phyloP scores from a whole-genome alignment of 2,797 vertebrate species.

The Sternarchorhynchus goeldii region DNA sequence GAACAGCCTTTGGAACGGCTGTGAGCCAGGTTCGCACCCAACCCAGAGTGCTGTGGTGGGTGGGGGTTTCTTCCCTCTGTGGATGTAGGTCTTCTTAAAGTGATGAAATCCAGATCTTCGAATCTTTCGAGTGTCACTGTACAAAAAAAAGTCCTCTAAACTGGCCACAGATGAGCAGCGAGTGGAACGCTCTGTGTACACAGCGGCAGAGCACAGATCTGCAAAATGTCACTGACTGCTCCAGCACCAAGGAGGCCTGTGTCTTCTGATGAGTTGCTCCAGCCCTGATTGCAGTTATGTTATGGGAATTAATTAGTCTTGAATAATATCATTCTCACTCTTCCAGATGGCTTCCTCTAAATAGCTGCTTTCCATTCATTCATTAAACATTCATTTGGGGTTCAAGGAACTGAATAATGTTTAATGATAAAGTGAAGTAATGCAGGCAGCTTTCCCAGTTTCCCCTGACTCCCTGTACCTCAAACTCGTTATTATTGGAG shows the following conservation, averaged over 20 bases:
- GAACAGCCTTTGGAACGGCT: background rate
- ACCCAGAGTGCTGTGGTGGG: background rate
- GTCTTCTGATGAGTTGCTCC: constrained; percentile 43
- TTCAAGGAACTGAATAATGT: constrained; percentile 64
- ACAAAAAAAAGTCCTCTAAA: background rate
- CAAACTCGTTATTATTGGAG: constrained; percentile 44
- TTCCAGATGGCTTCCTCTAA: constrained; percentile 54
- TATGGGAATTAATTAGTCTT: constrained; percentile 60
- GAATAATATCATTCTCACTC: constrained; percentile 47
- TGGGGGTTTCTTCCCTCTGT: background rate
- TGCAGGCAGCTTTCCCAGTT: constrained; percentile 32
- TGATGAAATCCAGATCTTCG: constrained; percentile 23
- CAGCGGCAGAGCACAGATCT: constrained; percentile 40
- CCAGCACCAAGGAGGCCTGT: constrained; percentile 37
- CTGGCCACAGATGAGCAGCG: constrained; percentile 14
- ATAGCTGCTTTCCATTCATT: constrained; percentile 57
- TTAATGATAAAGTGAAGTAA: constrained; percentile 56
- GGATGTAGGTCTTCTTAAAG: background rate
- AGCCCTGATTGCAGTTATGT: constrained; percentile 46
- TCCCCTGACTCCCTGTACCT: constrained; percentile 33
- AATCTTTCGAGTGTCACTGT: background rate
- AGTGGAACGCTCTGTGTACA: constrained; percentile 26
- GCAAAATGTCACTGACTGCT: constrained; percentile 15
- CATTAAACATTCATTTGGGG: constrained; percentile 59
- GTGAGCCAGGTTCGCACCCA: background rate